These are phyloP conservation scores for Pyrgilauda ruficollis DNA, from an alignment of 2,113 vertebrate genomes.

Conservation along the genomic window DNA sequence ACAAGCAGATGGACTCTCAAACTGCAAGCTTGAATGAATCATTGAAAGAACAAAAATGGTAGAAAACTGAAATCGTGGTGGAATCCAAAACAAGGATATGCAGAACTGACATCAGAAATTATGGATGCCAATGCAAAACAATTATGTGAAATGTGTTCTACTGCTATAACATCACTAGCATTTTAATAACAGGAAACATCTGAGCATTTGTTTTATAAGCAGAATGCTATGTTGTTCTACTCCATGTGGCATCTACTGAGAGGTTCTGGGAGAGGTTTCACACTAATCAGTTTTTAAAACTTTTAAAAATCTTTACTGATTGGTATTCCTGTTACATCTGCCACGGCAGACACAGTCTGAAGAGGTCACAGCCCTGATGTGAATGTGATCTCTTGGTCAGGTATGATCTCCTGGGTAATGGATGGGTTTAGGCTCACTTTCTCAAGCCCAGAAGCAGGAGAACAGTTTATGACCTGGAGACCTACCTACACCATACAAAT, in stretches of 20 bases:
- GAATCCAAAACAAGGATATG: neutral
- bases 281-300: neutral
- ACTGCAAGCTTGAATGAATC: slow-evolving; percentile 1
- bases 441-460: neutral
- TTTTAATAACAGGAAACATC: neutral
- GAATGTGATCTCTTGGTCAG: neutral
- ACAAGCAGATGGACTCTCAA: slow-evolving; percentile 37
- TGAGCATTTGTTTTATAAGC: neutral
- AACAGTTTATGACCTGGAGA: neutral
- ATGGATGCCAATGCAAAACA: neutral
- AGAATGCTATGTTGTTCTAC: neutral
- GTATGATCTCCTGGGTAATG: neutral
- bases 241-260: neutral
- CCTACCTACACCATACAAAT: neutral
- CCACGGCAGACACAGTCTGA: neutral
- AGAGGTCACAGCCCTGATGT: neutral
- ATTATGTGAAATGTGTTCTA: neutral
- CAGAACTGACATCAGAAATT: neutral
- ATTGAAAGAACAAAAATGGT: neutral
- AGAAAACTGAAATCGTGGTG: neutral
- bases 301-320: neutral
- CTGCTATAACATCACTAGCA: neutral
- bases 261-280: neutral
- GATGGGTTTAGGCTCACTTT: neutral
- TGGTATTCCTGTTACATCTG: neutral